A percentile compares a stretch with the other conserved stretches of the same genome.
Conservation (phyloP, 2,113 vertebrate genomes). For the Agelaius phoeniceus region DNA sequence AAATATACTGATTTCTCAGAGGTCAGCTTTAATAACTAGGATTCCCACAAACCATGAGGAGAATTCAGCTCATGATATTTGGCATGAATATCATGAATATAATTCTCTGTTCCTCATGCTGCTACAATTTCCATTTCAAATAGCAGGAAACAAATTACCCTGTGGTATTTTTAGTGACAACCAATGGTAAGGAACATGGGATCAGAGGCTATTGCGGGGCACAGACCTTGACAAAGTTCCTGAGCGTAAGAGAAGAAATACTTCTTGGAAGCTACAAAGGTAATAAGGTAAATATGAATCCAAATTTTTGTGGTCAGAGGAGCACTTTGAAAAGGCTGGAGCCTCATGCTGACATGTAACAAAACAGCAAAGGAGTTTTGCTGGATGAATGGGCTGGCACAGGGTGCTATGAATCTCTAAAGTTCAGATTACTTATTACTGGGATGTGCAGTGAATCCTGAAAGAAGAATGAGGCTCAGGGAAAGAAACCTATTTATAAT, state of each 20-base stretch:
- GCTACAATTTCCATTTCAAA: constrained; percentile 63
- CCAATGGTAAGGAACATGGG: not conserved
- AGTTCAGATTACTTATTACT: constrained; percentile 24
- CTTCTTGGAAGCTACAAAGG: not conserved
- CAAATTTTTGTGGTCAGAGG: not conserved
- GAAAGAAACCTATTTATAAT: constrained; percentile 1
- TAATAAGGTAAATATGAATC: not conserved
- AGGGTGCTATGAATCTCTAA: not conserved
- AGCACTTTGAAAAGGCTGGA: not conserved
- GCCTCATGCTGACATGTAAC: not conserved
- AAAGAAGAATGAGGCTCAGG: not conserved
- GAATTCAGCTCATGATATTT: constrained; percentile 43
- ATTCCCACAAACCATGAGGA: constrained; percentile 43
- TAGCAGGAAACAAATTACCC: constrained; percentile 47
- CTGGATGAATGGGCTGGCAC: constrained; percentile 12
- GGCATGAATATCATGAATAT: constrained; percentile 58
- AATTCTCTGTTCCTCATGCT: constrained; percentile 28
- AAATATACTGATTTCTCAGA: constrained; percentile 29
- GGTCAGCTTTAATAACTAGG: constrained; percentile 33
- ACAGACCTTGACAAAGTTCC: not conserved
- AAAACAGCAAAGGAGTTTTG: constrained; percentile 16
- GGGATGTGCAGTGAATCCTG: not conserved
- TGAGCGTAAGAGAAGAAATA: not conserved
- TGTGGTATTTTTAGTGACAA: constrained; percentile 38
- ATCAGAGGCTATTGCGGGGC: not conserved